Evolutionary conservation across 2,113 vertebrate species (phyloP).

Genomic region (Triplophysa rosa): DNA sequence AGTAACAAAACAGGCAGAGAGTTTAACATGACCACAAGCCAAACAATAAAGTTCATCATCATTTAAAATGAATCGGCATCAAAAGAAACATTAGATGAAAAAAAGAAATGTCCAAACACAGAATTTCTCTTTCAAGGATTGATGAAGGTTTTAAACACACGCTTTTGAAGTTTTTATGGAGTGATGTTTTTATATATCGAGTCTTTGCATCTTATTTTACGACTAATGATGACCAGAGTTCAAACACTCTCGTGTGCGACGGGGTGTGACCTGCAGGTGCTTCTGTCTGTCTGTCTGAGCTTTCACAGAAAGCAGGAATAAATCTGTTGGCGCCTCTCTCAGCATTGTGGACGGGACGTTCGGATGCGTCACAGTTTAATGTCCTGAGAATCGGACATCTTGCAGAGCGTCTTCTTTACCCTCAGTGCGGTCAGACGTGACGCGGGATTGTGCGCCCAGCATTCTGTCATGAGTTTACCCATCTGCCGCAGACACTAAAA

Average conservation of each 20-base stretch:
- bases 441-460: conserved; percentile 93
- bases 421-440: conserved; percentile 92
- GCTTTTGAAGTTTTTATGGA: no score
- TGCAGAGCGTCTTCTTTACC: conserved; percentile 96
- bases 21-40: conserved; percentile 34
- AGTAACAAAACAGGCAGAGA: conserved; percentile 3
- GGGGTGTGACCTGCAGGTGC: neutral
- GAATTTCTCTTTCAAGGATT: no score
- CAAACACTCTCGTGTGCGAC: neutral
- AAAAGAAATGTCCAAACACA: no score
- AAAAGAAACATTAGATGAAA: no score
- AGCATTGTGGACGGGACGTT: neutral
- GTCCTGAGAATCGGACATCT: conserved; percentile 97
- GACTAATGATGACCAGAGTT: neutral
- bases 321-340: conserved; percentile 35
- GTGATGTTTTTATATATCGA: no score
- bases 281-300: conserved; percentile 59
- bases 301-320: conserved; percentile 93
- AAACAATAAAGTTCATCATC: conserved; percentile 17
- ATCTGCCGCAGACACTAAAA: conserved; percentile 91
- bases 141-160: no score
- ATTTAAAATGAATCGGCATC: no score
- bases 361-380: conserved; percentile 87
- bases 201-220: no score
- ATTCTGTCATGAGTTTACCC: conserved; percentile 96